phyloP scores from a whole-genome alignment of 2,888 invertebrate genomes.

The Stenotaenia linearis region DNA sequence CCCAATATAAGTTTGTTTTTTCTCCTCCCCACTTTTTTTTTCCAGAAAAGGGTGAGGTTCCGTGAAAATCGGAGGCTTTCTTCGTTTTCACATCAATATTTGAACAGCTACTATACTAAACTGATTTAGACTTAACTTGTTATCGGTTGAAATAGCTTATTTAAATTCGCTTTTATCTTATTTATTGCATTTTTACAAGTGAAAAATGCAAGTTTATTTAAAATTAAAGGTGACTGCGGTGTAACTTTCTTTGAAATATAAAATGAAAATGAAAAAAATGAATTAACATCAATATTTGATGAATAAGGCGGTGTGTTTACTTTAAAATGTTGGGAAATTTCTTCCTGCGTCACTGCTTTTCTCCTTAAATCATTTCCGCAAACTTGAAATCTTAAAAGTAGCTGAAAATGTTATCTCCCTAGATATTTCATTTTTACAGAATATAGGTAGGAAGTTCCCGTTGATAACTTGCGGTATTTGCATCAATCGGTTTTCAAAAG shows the following conservation, averaged over 20 bases:
- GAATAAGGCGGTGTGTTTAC: not conserved
- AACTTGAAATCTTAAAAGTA: not conserved
- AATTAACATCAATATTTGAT: no score
- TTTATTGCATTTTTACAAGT: no score
- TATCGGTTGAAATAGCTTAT: no score
- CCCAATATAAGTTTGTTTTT: not conserved
- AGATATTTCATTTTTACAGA: not conserved
- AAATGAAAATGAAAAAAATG: no score
- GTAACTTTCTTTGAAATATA: no score
- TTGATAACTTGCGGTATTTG: not conserved
- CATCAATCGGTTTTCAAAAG: not conserved
- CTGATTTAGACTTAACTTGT: not conserved
- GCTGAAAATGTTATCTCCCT: not conserved
- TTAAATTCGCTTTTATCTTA: no score
- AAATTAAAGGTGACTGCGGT: no score
- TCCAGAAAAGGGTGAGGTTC: not conserved
- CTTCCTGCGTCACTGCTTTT: not conserved
- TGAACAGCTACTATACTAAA: not conserved
- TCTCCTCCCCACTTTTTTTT: not conserved
- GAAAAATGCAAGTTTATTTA: no score
- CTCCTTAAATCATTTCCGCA: not conserved
- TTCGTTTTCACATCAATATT: constrained; percentile 12
- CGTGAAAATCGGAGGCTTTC: not conserved
- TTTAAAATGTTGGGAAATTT: not conserved
- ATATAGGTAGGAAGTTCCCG: no score